phyloP scores from a whole-genome alignment of 2,113 vertebrate genomes.

The Corythoichthys intestinalis region DNA sequence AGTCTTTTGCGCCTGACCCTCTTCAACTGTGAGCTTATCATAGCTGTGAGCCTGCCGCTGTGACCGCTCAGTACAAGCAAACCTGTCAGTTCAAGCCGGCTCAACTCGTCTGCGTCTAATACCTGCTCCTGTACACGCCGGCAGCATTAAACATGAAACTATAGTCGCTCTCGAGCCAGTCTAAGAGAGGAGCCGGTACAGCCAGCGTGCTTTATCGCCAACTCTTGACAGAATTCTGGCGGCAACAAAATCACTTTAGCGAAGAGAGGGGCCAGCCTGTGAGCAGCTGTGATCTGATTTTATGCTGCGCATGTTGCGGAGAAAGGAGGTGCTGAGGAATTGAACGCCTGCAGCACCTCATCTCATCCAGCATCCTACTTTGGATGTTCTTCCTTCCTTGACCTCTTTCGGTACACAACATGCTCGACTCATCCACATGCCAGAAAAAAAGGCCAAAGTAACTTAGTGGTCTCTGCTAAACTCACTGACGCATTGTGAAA shows the following conservation, averaged over 20 bases:
- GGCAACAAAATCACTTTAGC: slow-evolving; percentile 4
- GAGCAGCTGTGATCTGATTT: slow-evolving; percentile 11
- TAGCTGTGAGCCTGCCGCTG: not conserved
- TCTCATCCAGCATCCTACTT: not conserved
- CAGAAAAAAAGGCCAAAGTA: not conserved
- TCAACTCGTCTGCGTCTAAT: not conserved
- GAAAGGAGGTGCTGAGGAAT: slow-evolving; percentile 13
- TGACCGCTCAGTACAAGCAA: not conserved
- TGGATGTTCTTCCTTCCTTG: not conserved
- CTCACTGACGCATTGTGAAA: not conserved
- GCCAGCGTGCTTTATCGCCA: not conserved
- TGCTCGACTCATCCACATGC: not conserved
- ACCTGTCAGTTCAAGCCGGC: slow-evolving; percentile 3
- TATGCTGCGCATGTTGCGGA: slow-evolving; percentile 1
- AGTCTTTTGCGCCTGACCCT: not conserved
- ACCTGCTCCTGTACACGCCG: not conserved
- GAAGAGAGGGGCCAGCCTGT: not conserved
- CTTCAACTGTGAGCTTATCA: not conserved
- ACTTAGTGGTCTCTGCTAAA: not conserved
- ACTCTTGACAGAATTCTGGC: slow-evolving; percentile 12
- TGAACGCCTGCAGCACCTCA: slow-evolving; percentile 3
- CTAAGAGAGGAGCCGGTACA: not conserved
- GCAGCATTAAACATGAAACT: not conserved
- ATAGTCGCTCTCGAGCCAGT: not conserved
- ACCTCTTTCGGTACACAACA: not conserved